Base-by-base conservation (phyloP, 2,888 invertebrate species). In the Aphrophora alni region DNA sequence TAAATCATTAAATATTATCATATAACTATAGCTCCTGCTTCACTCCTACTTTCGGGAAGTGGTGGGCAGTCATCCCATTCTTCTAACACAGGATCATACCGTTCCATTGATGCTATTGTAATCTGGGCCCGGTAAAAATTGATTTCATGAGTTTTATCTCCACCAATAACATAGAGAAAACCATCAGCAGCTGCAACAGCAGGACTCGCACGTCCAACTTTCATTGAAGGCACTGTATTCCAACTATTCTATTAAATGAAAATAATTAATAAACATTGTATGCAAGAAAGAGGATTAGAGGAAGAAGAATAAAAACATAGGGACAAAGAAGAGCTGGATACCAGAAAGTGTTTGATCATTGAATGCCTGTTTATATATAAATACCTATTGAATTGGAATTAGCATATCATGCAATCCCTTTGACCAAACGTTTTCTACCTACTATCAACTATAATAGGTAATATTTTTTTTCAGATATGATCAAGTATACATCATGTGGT, bases 141-240 rank as follows among this genome's bases (percentile, higher is more conserved):
- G 83, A 93, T 93, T 86, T 93, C 94, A 86, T 93, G 93, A 82
- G 94, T 94, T 84, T 95, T 94, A 89, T 95, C 94, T 59, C 97
- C 97, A 77, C 97, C 97, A 85, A 95, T 95, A 78, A 94, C 96
- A 87, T 96, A 95, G 27, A 97, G 90, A 85, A 93, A 89, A 33
- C 95, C 95, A 88, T 95, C 95, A 10, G 95, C 94, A 73, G 95
- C 94, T 77, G 95, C 95, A 44, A 96, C 96, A 27, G 95, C 95
- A 70, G 96, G 95, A 84, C 95, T 95, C 80, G 95, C 95, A 81
- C 96, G 91, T 81, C 94, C 93, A 79, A 93, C 91, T 68, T 91
- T 91, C 92, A 97, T 91, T 38, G 93, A 90, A 59, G 94, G 92
- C 74, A 95, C 93, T 79, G 92, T 93, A 82, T 91, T 92, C 97